Base-by-base conservation (phyloP, 2,888 invertebrate genomes). In the Gymnocheta viridis region DNA sequence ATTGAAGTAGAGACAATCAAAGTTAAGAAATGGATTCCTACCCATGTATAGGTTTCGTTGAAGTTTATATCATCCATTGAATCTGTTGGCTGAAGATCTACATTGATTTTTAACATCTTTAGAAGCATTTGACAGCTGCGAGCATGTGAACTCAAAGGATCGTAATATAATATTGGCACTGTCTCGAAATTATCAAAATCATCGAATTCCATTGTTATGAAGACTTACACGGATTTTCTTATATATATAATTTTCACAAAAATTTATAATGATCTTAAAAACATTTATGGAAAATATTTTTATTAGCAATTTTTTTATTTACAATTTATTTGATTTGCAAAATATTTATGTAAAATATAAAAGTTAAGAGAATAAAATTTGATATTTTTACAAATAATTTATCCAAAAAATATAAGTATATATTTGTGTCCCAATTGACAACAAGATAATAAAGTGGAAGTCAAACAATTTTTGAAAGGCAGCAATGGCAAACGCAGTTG, bases 111-210 rank as follows among this genome's bases (percentile, higher is more conserved):
- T 17, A 93, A 88, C 79, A 91, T 88, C 64, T 91, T 89, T 41
- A 92, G 89, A 24, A 92, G 87, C 88, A 93, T 87, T 27, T 92
- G 88, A 64, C 91, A 91, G 60, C 92, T 91, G 83, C 93, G 91
- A 7, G 89, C 91, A 7, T 93, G 92, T 2, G 93, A 92, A 86
- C 92, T 93, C 6, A 89, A 88, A 62, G 88, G 89, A 79, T 91
- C 91, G 56, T 89, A 90, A 78, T 91, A 92, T 19, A 92, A 47
- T 27, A 47, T 12, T 10, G 72, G 79, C 24, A 2, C 2, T 2
- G 19, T 2, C 12, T 2, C 10, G 14, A 2, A 27, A 44, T 22
- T 6, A 22, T 49, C 35, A 17, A 35, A 35, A 22, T 67, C 66
- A 10, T 47, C 44, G 10, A 44, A 58, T 19, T 27, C 49, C 73